Evolutionary conservation across 2,113 vertebrate genomes (phyloP).

Genomic region (Amphiprion ocellaris): DNA sequence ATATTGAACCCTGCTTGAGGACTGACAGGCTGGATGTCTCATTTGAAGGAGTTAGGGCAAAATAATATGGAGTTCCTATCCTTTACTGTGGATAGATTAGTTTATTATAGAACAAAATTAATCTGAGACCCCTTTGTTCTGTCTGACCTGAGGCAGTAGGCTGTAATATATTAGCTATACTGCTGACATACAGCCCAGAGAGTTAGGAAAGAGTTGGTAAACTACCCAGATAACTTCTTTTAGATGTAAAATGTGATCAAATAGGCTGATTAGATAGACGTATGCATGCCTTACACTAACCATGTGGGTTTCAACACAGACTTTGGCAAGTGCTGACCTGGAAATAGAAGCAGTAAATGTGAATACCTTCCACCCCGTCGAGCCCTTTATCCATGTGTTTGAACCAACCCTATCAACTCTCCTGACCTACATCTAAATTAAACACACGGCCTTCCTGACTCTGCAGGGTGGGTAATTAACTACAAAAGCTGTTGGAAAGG

Average conservation of each 20-base stretch:
- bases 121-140: not conserved
- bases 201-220: too few species aligned
- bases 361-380: constrained; percentile 1
- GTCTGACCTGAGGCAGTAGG: constrained; percentile 41
- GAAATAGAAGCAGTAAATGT: constrained; percentile 44
- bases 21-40: not conserved
- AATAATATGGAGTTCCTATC: constrained; percentile 9
- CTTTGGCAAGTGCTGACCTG: constrained; percentile 2
- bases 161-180: too few species aligned
- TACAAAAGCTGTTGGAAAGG: not conserved
- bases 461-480: not conserved
- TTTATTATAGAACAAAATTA: constrained; percentile 20
- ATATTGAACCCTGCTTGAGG: not conserved
- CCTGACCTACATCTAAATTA: constrained; percentile 42
- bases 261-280: not conserved
- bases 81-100: not conserved
- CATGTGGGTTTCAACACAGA: not conserved
- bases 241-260: not conserved
- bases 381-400: not conserved
- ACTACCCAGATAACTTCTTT: not conserved
- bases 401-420: not conserved
- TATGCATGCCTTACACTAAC: not conserved
- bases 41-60: constrained; percentile 44
- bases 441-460: constrained; percentile 3
- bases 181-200: not conserved